These are phyloP conservation scores for Zhuqinia jingwanae DNA, from an alignment of 2,888 invertebrate genomes.

Conservation along the genomic window DNA sequence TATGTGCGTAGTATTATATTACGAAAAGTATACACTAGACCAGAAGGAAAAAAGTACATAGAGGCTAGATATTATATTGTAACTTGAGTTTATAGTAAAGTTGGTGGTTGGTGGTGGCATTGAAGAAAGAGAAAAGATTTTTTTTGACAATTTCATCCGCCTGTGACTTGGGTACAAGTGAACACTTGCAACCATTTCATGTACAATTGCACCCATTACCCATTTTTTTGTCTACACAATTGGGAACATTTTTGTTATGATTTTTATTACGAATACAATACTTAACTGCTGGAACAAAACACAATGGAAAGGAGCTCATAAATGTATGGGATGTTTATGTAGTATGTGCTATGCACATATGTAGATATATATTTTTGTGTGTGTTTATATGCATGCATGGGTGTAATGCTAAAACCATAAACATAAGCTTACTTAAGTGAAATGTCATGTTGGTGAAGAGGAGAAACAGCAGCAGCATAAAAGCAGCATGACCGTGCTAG, in stretches of 20 bases:
- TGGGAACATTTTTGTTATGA: neutral
- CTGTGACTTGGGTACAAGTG: conserved; percentile 4
- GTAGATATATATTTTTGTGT: neutral
- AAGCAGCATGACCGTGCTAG: no score
- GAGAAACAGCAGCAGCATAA: conserved; percentile 10
- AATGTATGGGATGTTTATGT: no score
- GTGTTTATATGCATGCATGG: neutral
- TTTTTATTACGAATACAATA: neutral
- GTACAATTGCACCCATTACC: neutral
- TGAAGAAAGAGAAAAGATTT: neutral
- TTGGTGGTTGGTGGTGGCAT: neutral
- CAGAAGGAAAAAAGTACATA: neutral
- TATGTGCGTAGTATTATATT: conserved; percentile 6
- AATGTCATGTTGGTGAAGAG: conserved; percentile 61
- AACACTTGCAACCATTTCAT: neutral
- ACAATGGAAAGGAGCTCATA: neutral
- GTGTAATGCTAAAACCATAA: conserved; percentile 29
- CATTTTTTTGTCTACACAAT: conserved; percentile 25
- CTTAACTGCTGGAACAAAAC: neutral
- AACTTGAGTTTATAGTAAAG: neutral
- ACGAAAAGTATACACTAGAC: neutral
- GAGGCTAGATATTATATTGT: neutral
- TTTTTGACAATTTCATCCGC: neutral
- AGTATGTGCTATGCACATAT: neutral
- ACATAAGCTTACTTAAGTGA: conserved; percentile 51